Evolutionary conservation across 1,140 invertebrate genomes (phyloP), one percentile per base, ranked within the genome.

Genomic region (Acarapis woodi): DNA sequence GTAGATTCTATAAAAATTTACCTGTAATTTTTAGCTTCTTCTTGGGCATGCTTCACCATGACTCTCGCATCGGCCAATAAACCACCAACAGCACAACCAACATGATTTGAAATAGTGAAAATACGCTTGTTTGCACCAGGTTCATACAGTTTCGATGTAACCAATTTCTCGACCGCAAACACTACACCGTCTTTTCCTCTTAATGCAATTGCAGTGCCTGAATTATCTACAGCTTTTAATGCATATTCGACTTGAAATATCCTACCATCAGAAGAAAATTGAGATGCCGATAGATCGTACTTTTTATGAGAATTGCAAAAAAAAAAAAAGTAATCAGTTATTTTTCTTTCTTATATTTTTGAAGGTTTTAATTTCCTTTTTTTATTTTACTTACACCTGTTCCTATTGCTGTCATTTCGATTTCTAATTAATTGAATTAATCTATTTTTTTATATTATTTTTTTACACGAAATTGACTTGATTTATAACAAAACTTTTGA

Each of bases 221-320:
- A 90, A 49, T 90, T 94, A 63, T 97, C 93, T 2, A 97, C 88
- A 12, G 93, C 93, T 62, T 99, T 99, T 35, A 79, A 73, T 19
- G 93, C 93, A 62, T 99, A 99, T 65, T 99, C 93, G 1, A 99
- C 85, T 71, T 96, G 87, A 61, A 96, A 96, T 33, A 96, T 85
- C 49, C 85, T 61, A 12, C 93, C 93, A 60, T 99, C 93, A 9
- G 93, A 90, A 9, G 88, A 97, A 63, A 97, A 99, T 63, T 97
- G 93, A 14, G 93, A 94, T 8, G 90, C 90, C 42, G 87, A 96
- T 45, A 99, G 64, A 68, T 99, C 93, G 56, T 96, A 94, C 78
- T 87, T n/a, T n/a, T n/a, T n/a, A n/a, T n/a, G n/a, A n/a, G n/a
- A n/a, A 54, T 22, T 26, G 8, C 35, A 19, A 68, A 65, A 47